Evolutionary conservation across 2,797 vertebrate species (phyloP).

Genomic region (Sebastes itinus): DNA sequence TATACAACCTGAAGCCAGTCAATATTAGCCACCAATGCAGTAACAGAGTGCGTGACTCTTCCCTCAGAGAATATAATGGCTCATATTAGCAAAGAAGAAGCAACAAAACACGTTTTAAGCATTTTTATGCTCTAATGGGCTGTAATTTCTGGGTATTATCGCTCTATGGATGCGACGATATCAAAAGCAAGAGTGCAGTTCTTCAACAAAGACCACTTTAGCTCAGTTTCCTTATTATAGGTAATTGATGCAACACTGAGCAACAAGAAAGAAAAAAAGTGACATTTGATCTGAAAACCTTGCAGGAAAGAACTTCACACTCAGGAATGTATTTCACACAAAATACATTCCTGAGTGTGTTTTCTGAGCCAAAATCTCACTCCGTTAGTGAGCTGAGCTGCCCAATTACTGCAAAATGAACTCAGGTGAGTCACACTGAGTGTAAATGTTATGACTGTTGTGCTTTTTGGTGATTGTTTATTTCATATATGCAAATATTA

Average conservation of each 20-base stretch:
- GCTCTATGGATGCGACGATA: conserved; percentile 13
- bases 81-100: conserved; percentile 9
- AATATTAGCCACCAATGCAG: neutral
- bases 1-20: conserved; percentile 11
- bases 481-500: neutral
- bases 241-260: conserved; percentile 45
- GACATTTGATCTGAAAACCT: conserved; percentile 40
- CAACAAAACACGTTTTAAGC: conserved; percentile 9
- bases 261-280: conserved; percentile 41
- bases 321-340: neutral
- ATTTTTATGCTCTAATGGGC: conserved; percentile 15
- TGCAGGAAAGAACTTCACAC: conserved; percentile 30
- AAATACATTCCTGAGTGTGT: conserved; percentile 33
- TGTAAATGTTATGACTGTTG: conserved; percentile 17
- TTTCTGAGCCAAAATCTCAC: conserved; percentile 18
- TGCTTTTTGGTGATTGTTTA: conserved; percentile 16
- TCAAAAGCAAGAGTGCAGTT: conserved; percentile 41
- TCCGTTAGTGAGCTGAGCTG: conserved; percentile 29
- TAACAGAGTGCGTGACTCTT: neutral
- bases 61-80: conserved; percentile 5
- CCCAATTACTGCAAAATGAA: conserved; percentile 49
- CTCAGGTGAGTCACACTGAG: conserved; percentile 19
- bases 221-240: conserved; percentile 31
- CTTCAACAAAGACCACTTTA: conserved; percentile 30
- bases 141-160: conserved; percentile 35